These are phyloP conservation scores for Porites rus DNA, from an alignment of 92 coral and sea anemone genomes.

Conservation along the genomic window DNA sequence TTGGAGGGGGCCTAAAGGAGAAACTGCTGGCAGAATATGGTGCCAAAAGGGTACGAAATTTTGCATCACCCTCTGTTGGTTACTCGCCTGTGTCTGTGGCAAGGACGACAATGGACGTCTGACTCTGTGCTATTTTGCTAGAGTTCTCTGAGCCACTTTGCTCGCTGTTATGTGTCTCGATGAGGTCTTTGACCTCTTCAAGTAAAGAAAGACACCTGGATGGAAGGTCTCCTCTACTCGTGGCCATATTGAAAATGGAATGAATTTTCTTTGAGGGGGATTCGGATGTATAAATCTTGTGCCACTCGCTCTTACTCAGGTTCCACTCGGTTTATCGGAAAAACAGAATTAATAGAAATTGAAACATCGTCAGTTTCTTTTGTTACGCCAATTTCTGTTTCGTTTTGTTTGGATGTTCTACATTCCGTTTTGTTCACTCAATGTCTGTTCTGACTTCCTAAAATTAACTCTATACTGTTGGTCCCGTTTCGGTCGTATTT, in stretches of 20 bases:
- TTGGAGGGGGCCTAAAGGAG: conserved; percentile 9
- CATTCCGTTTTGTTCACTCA: background rate
- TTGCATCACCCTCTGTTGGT: too few species aligned
- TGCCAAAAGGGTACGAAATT: conserved; percentile 33
- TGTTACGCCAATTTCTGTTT: background rate
- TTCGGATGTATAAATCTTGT: background rate
- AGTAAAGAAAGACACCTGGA: too few species aligned
- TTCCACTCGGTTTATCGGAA: background rate
- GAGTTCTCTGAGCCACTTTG: too few species aligned
- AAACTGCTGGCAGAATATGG: conserved; percentile 31
- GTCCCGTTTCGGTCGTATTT: background rate
- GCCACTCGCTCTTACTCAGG: conserved; percentile 10
- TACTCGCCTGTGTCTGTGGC: background rate
- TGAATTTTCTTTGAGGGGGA: conserved; percentile 8
- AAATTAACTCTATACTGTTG: conserved; percentile 4
- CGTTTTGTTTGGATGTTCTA: background rate
- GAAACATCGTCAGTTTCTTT: conserved; percentile 25
- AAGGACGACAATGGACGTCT: too few species aligned
- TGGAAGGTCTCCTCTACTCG: too few species aligned
- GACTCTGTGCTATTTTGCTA: too few species aligned
- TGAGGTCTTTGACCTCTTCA: background rate
- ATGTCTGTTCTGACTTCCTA: background rate
- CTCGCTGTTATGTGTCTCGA: too few species aligned
- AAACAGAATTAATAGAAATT: conserved; percentile 3
- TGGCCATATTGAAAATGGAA: too few species aligned